Evolutionary conservation across 2,797 vertebrate genomes (phyloP).

Genomic region (Paguma larvata): DNA sequence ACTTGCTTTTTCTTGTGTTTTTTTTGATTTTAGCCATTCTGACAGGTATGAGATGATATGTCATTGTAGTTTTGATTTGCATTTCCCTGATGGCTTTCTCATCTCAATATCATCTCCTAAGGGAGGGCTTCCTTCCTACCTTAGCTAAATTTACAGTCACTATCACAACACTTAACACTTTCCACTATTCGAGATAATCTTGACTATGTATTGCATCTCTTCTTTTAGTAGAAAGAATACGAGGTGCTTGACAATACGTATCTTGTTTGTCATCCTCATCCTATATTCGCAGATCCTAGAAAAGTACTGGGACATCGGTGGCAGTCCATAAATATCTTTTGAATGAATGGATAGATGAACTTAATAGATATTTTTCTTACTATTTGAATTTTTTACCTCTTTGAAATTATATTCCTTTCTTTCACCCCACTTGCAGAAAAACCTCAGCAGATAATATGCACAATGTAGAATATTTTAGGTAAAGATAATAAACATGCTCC

Average conservation of each 20-base stretch:
- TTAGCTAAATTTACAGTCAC: background rate
- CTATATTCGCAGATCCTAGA: background rate
- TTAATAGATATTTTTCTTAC: background rate
- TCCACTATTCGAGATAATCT: background rate
- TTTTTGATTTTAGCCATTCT: background rate
- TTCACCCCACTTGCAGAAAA: constrained; percentile 28
- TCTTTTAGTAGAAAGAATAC: background rate
- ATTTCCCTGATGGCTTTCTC: background rate
- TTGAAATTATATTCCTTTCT: constrained; percentile 22
- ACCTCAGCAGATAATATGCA: background rate
- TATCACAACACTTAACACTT: background rate
- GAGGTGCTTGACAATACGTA: background rate
- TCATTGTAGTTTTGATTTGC: background rate
- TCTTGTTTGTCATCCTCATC: background rate
- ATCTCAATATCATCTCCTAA: background rate
- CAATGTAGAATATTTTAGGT: background rate
- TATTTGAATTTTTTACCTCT: constrained; percentile 27
- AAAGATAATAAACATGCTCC: background rate
- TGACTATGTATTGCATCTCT: background rate
- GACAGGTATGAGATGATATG: background rate
- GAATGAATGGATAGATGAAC: background rate
- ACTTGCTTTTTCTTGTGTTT: background rate
- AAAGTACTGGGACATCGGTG: background rate
- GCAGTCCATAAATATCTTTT: background rate
- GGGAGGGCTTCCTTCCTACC: background rate